These are phyloP conservation scores for Apodemia zela DNA, from an alignment of 2,888 invertebrate genomes.

Conservation along the genomic window DNA sequence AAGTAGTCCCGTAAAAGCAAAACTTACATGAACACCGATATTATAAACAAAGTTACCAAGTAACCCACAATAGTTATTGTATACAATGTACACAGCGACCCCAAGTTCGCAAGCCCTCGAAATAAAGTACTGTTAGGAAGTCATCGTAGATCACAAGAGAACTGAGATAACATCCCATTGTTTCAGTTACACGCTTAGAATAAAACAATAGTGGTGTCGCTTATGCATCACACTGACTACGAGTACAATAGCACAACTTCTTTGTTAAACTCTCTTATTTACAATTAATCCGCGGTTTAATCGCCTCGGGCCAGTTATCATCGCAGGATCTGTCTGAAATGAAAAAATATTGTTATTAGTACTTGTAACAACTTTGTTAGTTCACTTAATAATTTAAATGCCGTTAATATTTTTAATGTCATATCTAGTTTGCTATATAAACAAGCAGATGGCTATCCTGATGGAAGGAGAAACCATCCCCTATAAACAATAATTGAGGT, in stretches of 20 bases:
- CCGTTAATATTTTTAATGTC: too few species aligned
- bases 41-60: constrained; percentile 14
- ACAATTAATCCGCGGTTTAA: constrained; percentile 32
- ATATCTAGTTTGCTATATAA: too few species aligned
- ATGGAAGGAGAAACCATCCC: too few species aligned
- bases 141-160: constrained; percentile 27
- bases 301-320: constrained; percentile 58
- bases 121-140: constrained; percentile 22
- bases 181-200: constrained; percentile 21
- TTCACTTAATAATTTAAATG: neutral
- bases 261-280: constrained; percentile 31
- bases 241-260: constrained; percentile 21
- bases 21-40: constrained; percentile 15
- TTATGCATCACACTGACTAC: constrained; percentile 20
- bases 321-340: constrained; percentile 65
- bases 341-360: constrained; percentile 29
- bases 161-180: constrained; percentile 29
- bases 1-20: constrained; percentile 12
- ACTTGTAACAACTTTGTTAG: neutral
- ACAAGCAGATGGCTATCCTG: too few species aligned
- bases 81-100: constrained; percentile 11
- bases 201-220: constrained; percentile 22
- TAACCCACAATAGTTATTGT: constrained; percentile 11
- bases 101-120: constrained; percentile 5
- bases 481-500: too few species aligned